Conservation (phyloP, 2,797 vertebrate genomes). For the Myoxocephalus aenaeus region DNA sequence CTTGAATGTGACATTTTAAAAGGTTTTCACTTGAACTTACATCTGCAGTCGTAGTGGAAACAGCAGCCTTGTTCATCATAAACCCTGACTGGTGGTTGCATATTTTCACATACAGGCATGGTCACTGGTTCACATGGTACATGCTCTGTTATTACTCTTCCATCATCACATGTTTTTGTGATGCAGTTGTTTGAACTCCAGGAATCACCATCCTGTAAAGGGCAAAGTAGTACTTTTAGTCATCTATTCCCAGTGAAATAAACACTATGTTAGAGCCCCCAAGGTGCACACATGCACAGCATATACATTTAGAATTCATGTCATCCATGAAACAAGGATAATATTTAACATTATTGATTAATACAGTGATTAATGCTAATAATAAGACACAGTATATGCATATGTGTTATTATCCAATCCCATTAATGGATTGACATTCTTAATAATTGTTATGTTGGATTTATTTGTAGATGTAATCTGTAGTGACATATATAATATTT, state of each 20-base stretch:
- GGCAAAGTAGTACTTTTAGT: slow-evolving; percentile 14
- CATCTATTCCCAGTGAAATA: not conserved
- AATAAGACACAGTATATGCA: not conserved
- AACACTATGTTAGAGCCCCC: not conserved
- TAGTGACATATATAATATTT: not conserved
- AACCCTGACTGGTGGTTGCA: slow-evolving; percentile 74
- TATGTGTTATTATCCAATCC: not conserved
- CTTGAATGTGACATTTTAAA: slow-evolving; percentile 13
- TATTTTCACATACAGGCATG: slow-evolving; percentile 83
- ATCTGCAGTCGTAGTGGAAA: slow-evolving; percentile 88
- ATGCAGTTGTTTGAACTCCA: slow-evolving; percentile 83
- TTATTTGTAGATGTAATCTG: not conserved
- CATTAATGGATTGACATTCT: not conserved
- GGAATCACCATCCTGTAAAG: slow-evolving; percentile 80
- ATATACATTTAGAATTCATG: not conserved
- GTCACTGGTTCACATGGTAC: slow-evolving; percentile 63
- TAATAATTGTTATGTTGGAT: not conserved
- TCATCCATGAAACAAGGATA: not conserved
- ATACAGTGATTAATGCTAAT: not conserved
- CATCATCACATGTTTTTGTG: slow-evolving; percentile 80
- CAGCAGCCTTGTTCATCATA: slow-evolving; percentile 86
- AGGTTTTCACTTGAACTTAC: slow-evolving; percentile 80
- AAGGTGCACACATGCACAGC: not conserved
- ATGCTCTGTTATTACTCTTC: slow-evolving; percentile 55
- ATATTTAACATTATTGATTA: not conserved